These are phyloP conservation scores for Dastarcus helophoroides DNA, from an alignment of 2,888 invertebrate species.

Conservation along the genomic window DNA sequence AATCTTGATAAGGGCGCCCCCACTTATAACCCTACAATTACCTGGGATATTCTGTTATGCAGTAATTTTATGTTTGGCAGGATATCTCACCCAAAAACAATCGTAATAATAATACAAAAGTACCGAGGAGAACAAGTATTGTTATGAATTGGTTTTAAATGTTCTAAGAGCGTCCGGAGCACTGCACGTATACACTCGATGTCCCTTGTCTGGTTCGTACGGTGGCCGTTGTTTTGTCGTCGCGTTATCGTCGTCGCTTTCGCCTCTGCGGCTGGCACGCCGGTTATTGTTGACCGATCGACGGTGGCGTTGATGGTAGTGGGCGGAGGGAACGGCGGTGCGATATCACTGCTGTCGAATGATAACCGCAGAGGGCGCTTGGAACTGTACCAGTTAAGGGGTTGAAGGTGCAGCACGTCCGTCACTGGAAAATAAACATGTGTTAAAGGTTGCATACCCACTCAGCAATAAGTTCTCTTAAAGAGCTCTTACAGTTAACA, in stretches of 20 bases:
- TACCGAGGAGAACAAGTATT: conserved; percentile 34
- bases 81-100: conserved; percentile 40
- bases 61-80: conserved; percentile 35
- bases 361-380: conserved; percentile 9
- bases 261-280: conserved; percentile 4
- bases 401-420: conserved; percentile 47
- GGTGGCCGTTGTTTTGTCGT: conserved; percentile 1
- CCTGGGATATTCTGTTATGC: conserved; percentile 22
- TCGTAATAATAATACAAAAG: conserved; percentile 33
- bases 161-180: conserved; percentile 37
- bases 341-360: conserved; percentile 14
- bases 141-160: conserved; percentile 36
- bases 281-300: conserved; percentile 3
- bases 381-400: conserved; percentile 24
- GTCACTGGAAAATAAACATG: conserved; percentile 46
- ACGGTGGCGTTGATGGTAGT: conserved; percentile 10
- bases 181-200: conserved; percentile 33
- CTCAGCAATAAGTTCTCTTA: no score
- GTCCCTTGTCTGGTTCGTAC: conserved; percentile 7
- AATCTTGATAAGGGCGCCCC: no score
- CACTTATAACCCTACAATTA: no score
- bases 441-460: no score
- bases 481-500: no score
- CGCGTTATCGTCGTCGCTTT: conserved; percentile 1
- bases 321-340: conserved; percentile 26